Evolutionary conservation across 2,113 vertebrate genomes (phyloP).

Genomic region (Fulica atra): DNA sequence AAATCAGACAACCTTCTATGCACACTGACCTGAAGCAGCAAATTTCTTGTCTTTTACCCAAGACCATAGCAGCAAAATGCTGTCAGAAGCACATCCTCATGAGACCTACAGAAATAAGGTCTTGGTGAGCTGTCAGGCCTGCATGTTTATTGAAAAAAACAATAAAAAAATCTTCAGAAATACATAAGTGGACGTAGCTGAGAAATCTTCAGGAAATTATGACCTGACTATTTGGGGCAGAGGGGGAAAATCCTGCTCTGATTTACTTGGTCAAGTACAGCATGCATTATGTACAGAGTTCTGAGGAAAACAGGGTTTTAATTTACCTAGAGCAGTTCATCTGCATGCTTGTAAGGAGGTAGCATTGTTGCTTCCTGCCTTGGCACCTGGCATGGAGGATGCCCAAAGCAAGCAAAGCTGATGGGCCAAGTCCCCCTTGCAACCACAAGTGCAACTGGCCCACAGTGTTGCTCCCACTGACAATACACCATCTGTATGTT

Average conservation of each 20-base stretch:
- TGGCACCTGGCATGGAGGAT: background rate
- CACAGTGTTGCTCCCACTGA: background rate
- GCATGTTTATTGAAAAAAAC: background rate
- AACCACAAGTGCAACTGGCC: rapidly evolving
- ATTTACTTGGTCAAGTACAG: background rate
- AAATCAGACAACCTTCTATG: background rate
- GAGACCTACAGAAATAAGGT: background rate
- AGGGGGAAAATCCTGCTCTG: background rate
- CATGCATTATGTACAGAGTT: background rate
- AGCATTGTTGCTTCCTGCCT: background rate
- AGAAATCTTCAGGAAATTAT: background rate
- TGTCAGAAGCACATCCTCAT: background rate
- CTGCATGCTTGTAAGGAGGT: background rate
- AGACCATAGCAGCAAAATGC: background rate
- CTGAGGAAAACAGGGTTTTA: background rate
- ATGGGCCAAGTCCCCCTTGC: background rate
- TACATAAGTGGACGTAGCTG: background rate
- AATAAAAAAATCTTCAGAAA: background rate
- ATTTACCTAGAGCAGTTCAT: background rate
- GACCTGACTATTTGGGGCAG: background rate
- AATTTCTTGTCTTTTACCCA: background rate
- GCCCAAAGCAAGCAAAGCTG: background rate
- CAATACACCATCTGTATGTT: background rate
- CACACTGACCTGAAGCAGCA: background rate
- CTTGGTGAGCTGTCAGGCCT: background rate